Conservation (phyloP, 2,113 vertebrate genomes). For the Dasyornis broadbenti region DNA sequence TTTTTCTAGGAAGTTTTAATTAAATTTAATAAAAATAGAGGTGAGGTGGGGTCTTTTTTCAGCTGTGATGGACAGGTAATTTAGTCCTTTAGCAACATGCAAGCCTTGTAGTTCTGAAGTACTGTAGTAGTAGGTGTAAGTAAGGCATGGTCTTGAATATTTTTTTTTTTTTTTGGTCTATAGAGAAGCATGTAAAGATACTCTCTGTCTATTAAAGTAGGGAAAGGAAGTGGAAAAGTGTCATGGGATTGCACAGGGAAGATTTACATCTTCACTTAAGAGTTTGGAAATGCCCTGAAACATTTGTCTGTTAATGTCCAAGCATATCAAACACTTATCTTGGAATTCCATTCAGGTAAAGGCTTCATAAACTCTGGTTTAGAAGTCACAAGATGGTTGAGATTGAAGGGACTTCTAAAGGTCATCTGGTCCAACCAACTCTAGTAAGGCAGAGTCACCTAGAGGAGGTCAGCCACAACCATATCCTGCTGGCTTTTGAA, state of each 20-base stretch:
- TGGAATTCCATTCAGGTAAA: not conserved
- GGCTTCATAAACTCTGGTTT: not conserved
- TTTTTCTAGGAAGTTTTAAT: not conserved
- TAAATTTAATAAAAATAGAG: not conserved
- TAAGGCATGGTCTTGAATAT: not conserved
- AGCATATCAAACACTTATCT: not conserved
- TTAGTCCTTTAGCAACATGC: not conserved
- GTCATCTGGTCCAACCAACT: not conserved
- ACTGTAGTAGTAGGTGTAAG: not conserved
- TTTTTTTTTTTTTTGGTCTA: not conserved
- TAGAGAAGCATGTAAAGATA: conserved; percentile 23
- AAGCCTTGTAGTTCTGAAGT: not conserved
- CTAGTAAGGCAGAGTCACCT: not conserved
- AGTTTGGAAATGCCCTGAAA: conserved; percentile 2
- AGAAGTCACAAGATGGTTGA: not conserved
- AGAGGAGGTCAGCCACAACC: not conserved
- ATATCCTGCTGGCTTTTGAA: not conserved
- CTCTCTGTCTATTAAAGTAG: conserved; percentile 23
- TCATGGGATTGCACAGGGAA: not conserved
- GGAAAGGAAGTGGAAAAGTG: conserved; percentile 3
- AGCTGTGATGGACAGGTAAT: not conserved
- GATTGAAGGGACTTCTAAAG: not conserved
- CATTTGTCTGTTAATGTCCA: conserved; percentile 1
- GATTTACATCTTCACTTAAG: not conserved
- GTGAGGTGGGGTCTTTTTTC: fast-evolving